Percentiles rank a stretch among this genome's conserved stretches.
Conservation (phyloP, 2,797 vertebrate species). For the Phrynocephalus guinanensis region DNA sequence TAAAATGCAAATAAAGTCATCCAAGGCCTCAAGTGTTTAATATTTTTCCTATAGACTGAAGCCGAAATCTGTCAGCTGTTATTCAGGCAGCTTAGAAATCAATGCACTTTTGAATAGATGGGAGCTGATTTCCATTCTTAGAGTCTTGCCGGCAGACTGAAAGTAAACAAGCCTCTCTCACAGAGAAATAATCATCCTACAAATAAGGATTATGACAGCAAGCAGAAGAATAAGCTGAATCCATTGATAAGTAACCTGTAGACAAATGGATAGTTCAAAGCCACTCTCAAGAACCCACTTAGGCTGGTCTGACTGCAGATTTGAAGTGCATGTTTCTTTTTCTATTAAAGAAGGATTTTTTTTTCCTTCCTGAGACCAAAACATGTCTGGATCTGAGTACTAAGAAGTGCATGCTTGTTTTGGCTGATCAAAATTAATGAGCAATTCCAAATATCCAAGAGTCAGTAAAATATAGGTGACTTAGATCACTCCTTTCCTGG, state of each 20-base stretch:
- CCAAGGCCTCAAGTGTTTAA: background rate
- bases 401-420: slow-evolving; percentile 48
- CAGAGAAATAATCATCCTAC: background rate
- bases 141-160: slow-evolving; percentile 8
- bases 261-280: slow-evolving; percentile 32
- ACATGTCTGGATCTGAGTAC: slow-evolving; percentile 12
- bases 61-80: slow-evolving; percentile 40
- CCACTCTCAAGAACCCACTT: slow-evolving; percentile 16
- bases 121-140: slow-evolving; percentile 12
- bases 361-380: slow-evolving; percentile 6
- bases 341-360: slow-evolving; percentile 1
- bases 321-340: slow-evolving; percentile 18
- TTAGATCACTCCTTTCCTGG: background rate
- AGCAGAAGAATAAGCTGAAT: background rate
- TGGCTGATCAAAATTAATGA: slow-evolving; percentile 36
- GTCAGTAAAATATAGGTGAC: background rate
- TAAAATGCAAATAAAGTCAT: slow-evolving; percentile 42
- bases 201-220: slow-evolving; percentile 21
- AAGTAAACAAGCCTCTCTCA: slow-evolving; percentile 30
- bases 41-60: slow-evolving; percentile 10
- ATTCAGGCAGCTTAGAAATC: slow-evolving; percentile 36
- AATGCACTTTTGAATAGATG: slow-evolving; percentile 24
- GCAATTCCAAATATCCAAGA: slow-evolving; percentile 28
- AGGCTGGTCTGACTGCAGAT: background rate
- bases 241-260: background rate